Base-by-base conservation (phyloP, 1,140 invertebrate genomes). In the Drosophila chauvacae region DNA sequence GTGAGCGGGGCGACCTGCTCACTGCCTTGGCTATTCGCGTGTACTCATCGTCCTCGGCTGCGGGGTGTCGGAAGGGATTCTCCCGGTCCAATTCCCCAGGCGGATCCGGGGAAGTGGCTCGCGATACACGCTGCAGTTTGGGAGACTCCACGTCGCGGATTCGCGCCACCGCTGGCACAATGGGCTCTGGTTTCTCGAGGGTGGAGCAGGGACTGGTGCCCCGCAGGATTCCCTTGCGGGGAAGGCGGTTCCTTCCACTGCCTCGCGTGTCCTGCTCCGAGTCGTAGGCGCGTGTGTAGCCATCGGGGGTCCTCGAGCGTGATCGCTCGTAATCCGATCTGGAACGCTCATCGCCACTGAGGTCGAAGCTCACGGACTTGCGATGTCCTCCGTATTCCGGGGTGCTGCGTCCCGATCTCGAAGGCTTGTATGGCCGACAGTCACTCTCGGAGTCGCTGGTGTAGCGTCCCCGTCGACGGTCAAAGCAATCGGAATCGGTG, bases 351-450 rank as follows among this genome's bases (percentile, higher is more conserved):
- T 92, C 91, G 0, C 90, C 92, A n/a, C 91, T 92, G 0, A 93
- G 77, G 69, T 93, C 92, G 18, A 93, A 93, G 50, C 92, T 92
- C 0, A 93, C 92, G 0, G 92, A 92, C 58, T 93, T 93, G 2
- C 92, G 91, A 69, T 92, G 91, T 4, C 81, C 78, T 3, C 83
- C 70, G 20, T 82, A 80, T 2, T 92, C 91, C 0, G 91, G 91
- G 0, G 91, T 92, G 30, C 91, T 92, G 39, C 91, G 88, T 7
- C 91, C 91, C 9, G 91, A 92, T 23, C 83, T 75, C 2, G 73
- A 60, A 2, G 79, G 86, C 10, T 90, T 90, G 28, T 83, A 78
- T 0, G 90, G 76, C 1, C 85, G 81, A 5, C 61, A 83, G 18
- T 92, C 91, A 30, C 82, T 92, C 55, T 92, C 91, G n/a, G 91